Percentiles rank a stretch among this genome's conserved stretches.
phyloP scores from a whole-genome alignment of 2,797 vertebrate genomes.

The Urocyon cinereoargenteus region DNA sequence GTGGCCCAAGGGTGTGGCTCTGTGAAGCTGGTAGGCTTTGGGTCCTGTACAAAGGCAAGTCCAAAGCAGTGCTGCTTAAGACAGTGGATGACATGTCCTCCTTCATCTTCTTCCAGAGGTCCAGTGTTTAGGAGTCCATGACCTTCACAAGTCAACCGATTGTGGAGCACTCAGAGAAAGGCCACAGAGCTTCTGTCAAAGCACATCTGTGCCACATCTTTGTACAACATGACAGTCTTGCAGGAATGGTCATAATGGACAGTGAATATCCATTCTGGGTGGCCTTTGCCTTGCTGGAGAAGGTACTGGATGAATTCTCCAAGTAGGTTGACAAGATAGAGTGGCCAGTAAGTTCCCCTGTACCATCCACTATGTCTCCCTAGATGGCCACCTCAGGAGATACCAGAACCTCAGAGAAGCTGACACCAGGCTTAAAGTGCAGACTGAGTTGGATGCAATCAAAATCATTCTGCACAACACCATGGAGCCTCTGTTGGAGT shows the following conservation, averaged over 20 bases:
- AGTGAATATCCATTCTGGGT: slow-evolving; percentile 94
- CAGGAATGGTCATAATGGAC: slow-evolving; percentile 93
- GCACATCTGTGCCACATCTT: slow-evolving; percentile 96
- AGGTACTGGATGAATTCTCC: slow-evolving; percentile 96
- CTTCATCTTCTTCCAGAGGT: slow-evolving; percentile 97
- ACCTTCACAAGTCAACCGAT: slow-evolving; percentile 97
- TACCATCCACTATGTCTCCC: slow-evolving; percentile 89
- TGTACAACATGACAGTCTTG: slow-evolving; percentile 91
- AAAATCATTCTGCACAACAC: slow-evolving; percentile 96
- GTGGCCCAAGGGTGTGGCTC: not conserved
- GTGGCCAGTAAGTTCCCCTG: slow-evolving; percentile 93
- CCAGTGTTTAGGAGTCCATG: slow-evolving; percentile 97
- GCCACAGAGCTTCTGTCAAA: slow-evolving; percentile 94
- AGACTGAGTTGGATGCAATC: slow-evolving; percentile 95
- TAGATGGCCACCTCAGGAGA: slow-evolving; percentile 92
- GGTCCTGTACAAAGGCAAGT: slow-evolving; percentile 92
- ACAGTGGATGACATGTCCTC: slow-evolving; percentile 95
- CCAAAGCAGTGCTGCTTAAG: slow-evolving; percentile 93
- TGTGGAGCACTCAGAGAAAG: slow-evolving; percentile 92
- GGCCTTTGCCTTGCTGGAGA: slow-evolving; percentile 94
- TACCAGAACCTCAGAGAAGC: slow-evolving; percentile 97
- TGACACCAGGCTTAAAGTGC: slow-evolving; percentile 95
- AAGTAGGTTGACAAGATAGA: slow-evolving; percentile 92
- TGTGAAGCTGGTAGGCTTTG: slow-evolving; percentile 97
- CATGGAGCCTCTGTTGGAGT: slow-evolving; percentile 95